A percentile compares a stretch with the other conserved stretches of the same genome.
phyloP scores from a whole-genome alignment of 1,140 invertebrate genomes.

The Chrysomallon squamiferum region DNA sequence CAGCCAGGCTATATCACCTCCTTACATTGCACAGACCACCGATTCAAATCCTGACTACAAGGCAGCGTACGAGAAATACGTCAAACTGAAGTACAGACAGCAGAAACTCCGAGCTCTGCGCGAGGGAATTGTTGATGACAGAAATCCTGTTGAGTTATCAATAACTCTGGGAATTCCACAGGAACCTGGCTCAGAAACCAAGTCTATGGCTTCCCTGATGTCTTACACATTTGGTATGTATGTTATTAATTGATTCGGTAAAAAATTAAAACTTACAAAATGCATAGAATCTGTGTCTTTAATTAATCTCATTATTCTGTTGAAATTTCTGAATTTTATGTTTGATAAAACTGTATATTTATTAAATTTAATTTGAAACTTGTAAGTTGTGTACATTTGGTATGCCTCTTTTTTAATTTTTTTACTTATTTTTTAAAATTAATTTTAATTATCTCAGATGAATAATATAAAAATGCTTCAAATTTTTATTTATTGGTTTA shows the following conservation, averaged over 20 bases:
- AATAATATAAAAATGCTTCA: too few relatives aligned
- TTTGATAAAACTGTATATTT: too few relatives aligned
- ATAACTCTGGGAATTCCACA: constrained; percentile 14
- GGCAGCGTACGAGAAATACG: constrained; percentile 46
- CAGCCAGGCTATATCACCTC: constrained; percentile 18
- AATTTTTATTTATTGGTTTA: too few relatives aligned
- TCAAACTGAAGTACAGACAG: constrained; percentile 44
- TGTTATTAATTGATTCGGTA: neutral
- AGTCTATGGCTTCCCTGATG: constrained; percentile 41
- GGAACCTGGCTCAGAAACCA: constrained; percentile 31
- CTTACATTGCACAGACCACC: constrained; percentile 19
- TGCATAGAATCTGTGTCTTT: too few relatives aligned
- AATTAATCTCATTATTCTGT: too few relatives aligned
- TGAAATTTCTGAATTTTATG: too few relatives aligned
- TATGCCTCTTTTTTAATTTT: too few relatives aligned
- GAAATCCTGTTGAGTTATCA: constrained; percentile 20
- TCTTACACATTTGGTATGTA: constrained; percentile 44
- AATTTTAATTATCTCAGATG: too few relatives aligned
- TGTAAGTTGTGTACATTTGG: too few relatives aligned
- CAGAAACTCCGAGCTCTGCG: constrained; percentile 33
- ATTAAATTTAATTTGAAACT: too few relatives aligned
- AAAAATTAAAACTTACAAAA: too few relatives aligned
- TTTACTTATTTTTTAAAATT: too few relatives aligned
- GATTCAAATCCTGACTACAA: constrained; percentile 19
- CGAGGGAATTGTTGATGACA: constrained; percentile 20